Percentiles rank a stretch among this genome's conserved stretches.
These are phyloP conservation scores for Sarcophaga subvicina DNA, from an alignment of 2,888 invertebrate genomes.

Conservation along the genomic window DNA sequence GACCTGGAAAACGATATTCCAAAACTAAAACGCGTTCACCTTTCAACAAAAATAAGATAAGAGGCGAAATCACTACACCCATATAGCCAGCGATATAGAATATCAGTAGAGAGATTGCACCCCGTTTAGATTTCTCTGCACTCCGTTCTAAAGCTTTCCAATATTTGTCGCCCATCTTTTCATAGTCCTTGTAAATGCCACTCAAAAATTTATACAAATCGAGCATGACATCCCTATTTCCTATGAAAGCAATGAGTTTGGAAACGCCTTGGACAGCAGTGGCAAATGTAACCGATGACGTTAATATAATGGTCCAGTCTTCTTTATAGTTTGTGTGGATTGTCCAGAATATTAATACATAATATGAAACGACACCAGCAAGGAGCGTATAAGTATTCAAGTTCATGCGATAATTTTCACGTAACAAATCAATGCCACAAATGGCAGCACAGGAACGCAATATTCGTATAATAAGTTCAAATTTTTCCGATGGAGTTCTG, in stretches of 20 bases:
- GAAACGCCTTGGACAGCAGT: conserved; percentile 69
- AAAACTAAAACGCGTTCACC: conserved; percentile 67
- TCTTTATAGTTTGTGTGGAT: conserved; percentile 62
- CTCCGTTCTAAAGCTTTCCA: conserved; percentile 29
- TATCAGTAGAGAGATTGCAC: not conserved
- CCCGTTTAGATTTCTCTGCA: conserved; percentile 44
- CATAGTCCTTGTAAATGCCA: conserved; percentile 67
- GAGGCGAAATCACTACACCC: conserved; percentile 48
- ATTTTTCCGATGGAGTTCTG: conserved; percentile 38
- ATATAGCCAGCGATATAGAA: not conserved
- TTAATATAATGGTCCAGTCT: conserved; percentile 69
- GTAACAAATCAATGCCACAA: conserved; percentile 69
- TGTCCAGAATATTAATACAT: conserved; percentile 63
- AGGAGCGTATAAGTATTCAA: conserved; percentile 47
- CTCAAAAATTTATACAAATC: conserved; percentile 42
- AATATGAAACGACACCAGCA: conserved; percentile 53
- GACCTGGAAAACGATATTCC: conserved; percentile 72
- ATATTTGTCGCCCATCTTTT: conserved; percentile 63
- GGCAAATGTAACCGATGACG: conserved; percentile 70
- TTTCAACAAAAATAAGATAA: conserved; percentile 27
- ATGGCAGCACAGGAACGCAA: conserved; percentile 52
- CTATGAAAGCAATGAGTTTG: conserved; percentile 66
- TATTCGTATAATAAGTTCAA: conserved; percentile 55
- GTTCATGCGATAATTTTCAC: conserved; percentile 68
- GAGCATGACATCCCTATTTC: conserved; percentile 23